Base-by-base conservation (phyloP, 2,888 invertebrate genomes). In the Mesorhabditis belari region DNA sequence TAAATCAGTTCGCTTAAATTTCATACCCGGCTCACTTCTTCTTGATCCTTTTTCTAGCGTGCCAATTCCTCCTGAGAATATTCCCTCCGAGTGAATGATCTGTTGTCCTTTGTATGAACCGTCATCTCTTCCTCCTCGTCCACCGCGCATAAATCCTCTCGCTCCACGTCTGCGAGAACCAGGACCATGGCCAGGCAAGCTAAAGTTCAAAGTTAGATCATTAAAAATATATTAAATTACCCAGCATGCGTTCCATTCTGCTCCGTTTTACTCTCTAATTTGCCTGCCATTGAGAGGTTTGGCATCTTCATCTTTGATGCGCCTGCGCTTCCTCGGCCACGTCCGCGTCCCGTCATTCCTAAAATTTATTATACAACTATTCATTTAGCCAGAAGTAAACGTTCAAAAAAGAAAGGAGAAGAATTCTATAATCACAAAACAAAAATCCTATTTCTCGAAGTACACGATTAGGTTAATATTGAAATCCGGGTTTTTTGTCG, bases 401-500 rank as follows among this genome's bases (percentile, higher is more conserved):
- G 44, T n/a, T 35, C 44, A 35, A 9, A 35, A 35, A 35, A 9
- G n/a, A 35, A n/a, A 35, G 44, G 12, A 35, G 2, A 35, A 35
- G 44, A 17, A 35, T 17, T 35, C 44, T 35, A 35, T 35, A 35
- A 35, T 35, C 12, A 35, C 12, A 9, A 17, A 35, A 17, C n/a
- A 35, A n/a, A 35, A 9, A 35, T 17, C 44, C n/a, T n/a, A n/a
- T n/a, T n/a, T n/a, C n/a, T n/a, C n/a, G n/a, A n/a, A 35, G 44
- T 35, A 35, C 44, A 35, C 44, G 44, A 9, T n/a, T 35, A 35
- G n/a, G 44, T 35, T 35, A 35, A n/a, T 35, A 35, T 58, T 78
- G 71, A 70, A 71, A 75, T 55, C 74, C 71, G 56, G 72, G 69
- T 63, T 76, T 73, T 69, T 80, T 80, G 71, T 76, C 76, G 65